Percentiles rank a stretch among this genome's conserved stretches.
Conservation (phyloP, 1,140 invertebrate genomes). For the Caenorhabditis remanei region DNA sequence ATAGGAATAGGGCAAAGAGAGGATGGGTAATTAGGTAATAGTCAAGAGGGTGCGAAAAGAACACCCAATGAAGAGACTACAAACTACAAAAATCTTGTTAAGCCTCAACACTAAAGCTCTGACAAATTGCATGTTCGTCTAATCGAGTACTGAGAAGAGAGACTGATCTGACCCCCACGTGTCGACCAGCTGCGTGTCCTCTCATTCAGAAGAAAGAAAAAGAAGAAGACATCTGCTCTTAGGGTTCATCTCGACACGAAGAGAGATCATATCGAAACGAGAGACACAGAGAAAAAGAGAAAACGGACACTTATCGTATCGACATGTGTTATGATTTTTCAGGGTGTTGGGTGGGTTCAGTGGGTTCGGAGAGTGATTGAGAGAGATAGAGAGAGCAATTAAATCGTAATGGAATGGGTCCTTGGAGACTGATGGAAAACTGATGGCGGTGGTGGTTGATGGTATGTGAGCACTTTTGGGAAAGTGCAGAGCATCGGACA, state of each 20-base stretch:
- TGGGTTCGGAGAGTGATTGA: not conserved
- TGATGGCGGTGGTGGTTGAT: no score
- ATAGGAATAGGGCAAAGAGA: not conserved
- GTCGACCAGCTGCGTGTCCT: not conserved
- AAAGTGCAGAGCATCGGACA: not conserved
- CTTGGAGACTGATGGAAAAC: not conserved
- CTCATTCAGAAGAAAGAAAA: not conserved
- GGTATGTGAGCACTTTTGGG: no score
- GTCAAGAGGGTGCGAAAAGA: not conserved
- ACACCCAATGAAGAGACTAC: not conserved
- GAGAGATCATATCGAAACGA: not conserved
- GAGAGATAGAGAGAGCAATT: not conserved
- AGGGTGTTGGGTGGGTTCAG: not conserved
- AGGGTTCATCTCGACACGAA: not conserved
- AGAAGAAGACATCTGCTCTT: not conserved
- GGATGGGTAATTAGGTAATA: not conserved
- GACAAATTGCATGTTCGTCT: not conserved
- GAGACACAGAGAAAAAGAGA: not conserved
- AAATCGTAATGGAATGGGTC: conserved; percentile 1
- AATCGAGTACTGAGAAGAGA: no score
- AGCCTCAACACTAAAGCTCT: not conserved
- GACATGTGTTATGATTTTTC: conserved; percentile 30
- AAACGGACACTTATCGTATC: not conserved
- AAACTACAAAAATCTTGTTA: not conserved
- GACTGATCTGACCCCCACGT: not conserved